Conservation (phyloP, 2,888 invertebrate genomes). For the Bellardia bayeri region DNA sequence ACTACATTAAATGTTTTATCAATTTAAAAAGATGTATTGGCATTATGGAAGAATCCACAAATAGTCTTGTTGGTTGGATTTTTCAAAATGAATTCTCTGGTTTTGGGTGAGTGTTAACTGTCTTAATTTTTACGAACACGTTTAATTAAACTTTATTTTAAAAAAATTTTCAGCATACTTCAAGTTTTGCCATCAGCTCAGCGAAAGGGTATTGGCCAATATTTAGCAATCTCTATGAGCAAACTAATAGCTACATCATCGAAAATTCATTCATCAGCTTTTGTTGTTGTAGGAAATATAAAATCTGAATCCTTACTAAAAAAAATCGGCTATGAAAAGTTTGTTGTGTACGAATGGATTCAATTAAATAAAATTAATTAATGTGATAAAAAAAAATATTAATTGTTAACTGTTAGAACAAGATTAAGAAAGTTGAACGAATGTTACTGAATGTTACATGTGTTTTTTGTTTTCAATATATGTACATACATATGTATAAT, state of each 20-base stretch:
- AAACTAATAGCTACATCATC: slow-evolving; percentile 76
- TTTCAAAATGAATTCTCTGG: slow-evolving; percentile 82
- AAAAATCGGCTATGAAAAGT: slow-evolving; percentile 77
- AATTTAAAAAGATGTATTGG: slow-evolving; percentile 77
- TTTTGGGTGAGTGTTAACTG: slow-evolving; percentile 77
- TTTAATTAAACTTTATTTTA: background rate
- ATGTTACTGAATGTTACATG: too few relatives aligned
- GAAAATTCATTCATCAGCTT: slow-evolving; percentile 77
- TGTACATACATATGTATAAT: too few relatives aligned
- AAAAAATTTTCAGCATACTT: slow-evolving; percentile 76
- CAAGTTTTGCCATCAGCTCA: slow-evolving; percentile 79
- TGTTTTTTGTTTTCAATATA: too few relatives aligned
- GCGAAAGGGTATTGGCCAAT: slow-evolving; percentile 79
- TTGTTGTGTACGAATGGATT: slow-evolving; percentile 80
- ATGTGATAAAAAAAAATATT: background rate
- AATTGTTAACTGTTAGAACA: too few relatives aligned
- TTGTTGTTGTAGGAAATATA: slow-evolving; percentile 78
- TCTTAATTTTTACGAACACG: background rate
- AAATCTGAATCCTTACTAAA: slow-evolving; percentile 78
- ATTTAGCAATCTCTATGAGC: slow-evolving; percentile 77
- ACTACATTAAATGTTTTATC: slow-evolving; percentile 78
- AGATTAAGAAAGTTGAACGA: too few relatives aligned
- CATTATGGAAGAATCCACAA: slow-evolving; percentile 75
- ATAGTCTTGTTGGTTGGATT: slow-evolving; percentile 79
- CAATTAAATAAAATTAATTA: slow-evolving; percentile 73